These are phyloP conservation scores for Hirudo medicinalis DNA, from an alignment of 1,140 invertebrate genomes.

Conservation along the genomic window DNA sequence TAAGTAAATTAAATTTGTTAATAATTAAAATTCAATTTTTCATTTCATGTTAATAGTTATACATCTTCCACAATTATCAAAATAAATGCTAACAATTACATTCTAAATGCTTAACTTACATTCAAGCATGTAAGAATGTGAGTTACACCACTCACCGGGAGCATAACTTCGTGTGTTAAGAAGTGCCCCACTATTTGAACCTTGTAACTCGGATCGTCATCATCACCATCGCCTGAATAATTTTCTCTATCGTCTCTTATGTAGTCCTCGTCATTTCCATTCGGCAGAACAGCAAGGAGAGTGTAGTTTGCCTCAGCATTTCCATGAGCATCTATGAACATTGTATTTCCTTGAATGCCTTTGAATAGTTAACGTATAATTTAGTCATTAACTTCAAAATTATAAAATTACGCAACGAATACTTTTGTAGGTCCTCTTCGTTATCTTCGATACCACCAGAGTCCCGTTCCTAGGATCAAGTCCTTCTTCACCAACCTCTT, in stretches of 20 bases:
- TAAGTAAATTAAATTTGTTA: neutral
- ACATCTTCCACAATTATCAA: no score
- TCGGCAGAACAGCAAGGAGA: slow-evolving; percentile 10
- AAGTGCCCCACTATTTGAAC: slow-evolving; percentile 20
- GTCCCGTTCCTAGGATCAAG: slow-evolving; percentile 57
- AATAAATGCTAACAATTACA: no score
- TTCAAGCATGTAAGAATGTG: no score
- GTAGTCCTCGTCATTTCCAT: no score
- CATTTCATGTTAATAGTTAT: neutral
- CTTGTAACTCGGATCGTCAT: slow-evolving; percentile 3
- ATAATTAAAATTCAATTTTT: neutral
- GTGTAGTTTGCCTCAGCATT: slow-evolving; percentile 20
- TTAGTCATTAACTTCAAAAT: neutral
- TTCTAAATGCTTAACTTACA: no score
- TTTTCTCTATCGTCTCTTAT: neutral
- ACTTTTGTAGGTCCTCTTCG: slow-evolving; percentile 65
- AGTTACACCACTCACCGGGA: slow-evolving; percentile 15
- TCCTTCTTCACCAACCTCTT: slow-evolving; percentile 52
- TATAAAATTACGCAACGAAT: slow-evolving; percentile 28
- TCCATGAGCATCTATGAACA: slow-evolving; percentile 18
- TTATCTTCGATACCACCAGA: slow-evolving; percentile 55
- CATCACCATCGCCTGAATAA: neutral
- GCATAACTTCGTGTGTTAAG: slow-evolving; percentile 11
- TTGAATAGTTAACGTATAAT: neutral
- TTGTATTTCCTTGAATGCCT: slow-evolving; percentile 19